Conservation (phyloP, 1,140 invertebrate species). For the Eciton burchellii region DNA sequence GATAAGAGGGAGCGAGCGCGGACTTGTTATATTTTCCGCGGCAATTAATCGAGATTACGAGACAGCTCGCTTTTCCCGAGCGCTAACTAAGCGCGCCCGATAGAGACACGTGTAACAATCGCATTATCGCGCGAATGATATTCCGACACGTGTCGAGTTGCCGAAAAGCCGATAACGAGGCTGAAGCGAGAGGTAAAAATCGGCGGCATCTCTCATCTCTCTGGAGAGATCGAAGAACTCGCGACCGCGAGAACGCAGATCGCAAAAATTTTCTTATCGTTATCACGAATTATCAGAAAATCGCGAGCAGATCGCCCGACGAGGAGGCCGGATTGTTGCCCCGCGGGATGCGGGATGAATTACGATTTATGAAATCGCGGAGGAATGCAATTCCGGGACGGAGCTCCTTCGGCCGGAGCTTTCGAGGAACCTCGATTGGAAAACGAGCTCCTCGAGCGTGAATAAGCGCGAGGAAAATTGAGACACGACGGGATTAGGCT, state of each 20-base stretch:
- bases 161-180: neutral
- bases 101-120: neutral
- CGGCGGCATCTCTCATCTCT: neutral
- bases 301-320: too few species aligned
- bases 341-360: too few species aligned
- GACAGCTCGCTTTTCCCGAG: neutral
- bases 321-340: too few species aligned
- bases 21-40: slow-evolving; percentile 15
- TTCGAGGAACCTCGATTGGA: neutral
- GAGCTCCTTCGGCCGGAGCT: neutral
- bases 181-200: neutral
- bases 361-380: neutral
- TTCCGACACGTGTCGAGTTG: neutral
- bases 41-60: slow-evolving; percentile 37
- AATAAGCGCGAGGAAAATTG: slow-evolving; percentile 53
- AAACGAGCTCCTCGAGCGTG: slow-evolving; percentile 12
- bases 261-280: too few species aligned
- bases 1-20: slow-evolving; percentile 26
- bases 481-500: slow-evolving; percentile 42
- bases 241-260: neutral
- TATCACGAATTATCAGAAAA: too few species aligned
- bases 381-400: neutral
- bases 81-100: neutral
- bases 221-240: too few species aligned
- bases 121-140: neutral